Conservation (phyloP, 2,113 vertebrate species). For the Vulpes vulpes region DNA sequence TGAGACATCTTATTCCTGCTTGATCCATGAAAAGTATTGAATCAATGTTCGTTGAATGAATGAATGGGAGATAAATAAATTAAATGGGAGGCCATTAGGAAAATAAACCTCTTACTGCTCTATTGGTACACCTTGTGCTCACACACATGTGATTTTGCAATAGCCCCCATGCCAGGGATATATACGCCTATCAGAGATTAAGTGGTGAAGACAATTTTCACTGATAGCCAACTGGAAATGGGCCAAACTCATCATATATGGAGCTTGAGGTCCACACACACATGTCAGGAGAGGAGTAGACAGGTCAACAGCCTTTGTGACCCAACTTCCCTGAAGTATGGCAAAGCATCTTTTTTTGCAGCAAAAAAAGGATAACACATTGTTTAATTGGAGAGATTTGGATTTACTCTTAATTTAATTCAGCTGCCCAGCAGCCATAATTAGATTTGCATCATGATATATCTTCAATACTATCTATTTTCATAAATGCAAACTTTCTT, state of each 20-base stretch:
- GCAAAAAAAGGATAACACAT: conserved; percentile 79
- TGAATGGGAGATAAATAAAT: background rate
- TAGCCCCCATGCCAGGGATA: background rate
- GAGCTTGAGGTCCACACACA: background rate
- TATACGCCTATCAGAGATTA: conserved; percentile 33
- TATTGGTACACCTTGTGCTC: background rate
- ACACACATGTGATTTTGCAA: background rate
- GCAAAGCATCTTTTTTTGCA: conserved; percentile 74
- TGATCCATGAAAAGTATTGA: background rate
- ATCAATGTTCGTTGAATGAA: background rate
- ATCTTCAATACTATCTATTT: conserved; percentile 91
- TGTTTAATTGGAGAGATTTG: conserved; percentile 89
- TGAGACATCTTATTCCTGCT: background rate
- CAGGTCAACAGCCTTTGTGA: background rate
- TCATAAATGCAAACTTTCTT: conserved; percentile 92
- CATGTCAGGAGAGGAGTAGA: background rate
- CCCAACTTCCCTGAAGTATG: conserved; percentile 66
- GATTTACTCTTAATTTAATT: conserved; percentile 90
- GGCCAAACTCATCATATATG: background rate
- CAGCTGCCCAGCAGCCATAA: conserved; percentile 84
- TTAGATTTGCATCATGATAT: conserved; percentile 90
- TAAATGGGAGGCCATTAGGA: background rate
- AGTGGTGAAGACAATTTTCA: conserved; percentile 51
- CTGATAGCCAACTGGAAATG: conserved; percentile 48
- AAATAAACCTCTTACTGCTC: background rate